phyloP scores from a whole-genome alignment of 1,140 invertebrate genomes.

The Drosophila lowei region DNA sequence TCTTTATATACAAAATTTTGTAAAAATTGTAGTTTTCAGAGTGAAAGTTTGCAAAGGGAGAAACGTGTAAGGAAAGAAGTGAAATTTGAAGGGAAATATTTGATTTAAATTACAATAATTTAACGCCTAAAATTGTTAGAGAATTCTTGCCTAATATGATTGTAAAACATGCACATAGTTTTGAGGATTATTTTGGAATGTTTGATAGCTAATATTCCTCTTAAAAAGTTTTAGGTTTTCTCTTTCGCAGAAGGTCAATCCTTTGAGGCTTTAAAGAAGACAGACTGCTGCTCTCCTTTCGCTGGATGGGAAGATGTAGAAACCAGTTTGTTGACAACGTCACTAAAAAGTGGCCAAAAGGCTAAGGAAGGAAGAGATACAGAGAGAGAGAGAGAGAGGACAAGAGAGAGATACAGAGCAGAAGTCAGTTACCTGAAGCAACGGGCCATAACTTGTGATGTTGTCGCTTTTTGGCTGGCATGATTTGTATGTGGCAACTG shows the following conservation, averaged over 20 bases:
- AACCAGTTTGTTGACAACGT: conserved; percentile 51
- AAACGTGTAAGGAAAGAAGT: background rate
- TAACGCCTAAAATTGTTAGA: background rate
- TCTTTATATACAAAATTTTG: no score
- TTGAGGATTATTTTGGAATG: no score
- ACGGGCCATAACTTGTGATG: conserved; percentile 63
- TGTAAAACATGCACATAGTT: no score
- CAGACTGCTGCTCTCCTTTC: conserved; percentile 8
- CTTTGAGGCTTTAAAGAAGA: conserved; percentile 6
- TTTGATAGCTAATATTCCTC: no score
- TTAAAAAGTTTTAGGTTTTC: no score
- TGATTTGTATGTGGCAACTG: conserved; percentile 71
- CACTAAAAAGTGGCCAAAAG: conserved; percentile 20
- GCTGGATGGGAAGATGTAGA: conserved; percentile 4
- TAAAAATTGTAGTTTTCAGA: no score
- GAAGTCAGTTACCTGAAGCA: conserved; percentile 36
- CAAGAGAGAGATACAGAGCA: background rate
- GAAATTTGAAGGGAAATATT: conserved; percentile 1
- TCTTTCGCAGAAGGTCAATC: conserved; percentile 18
- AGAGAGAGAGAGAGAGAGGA: conserved; percentile 8
- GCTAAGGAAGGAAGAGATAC: conserved; percentile 9
- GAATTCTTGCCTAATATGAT: no score
- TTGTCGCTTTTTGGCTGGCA: conserved; percentile 47
- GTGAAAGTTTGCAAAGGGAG: no score
- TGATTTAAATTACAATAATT: conserved; percentile 30